Conservation (phyloP, 2,113 vertebrate species). For the Globicephala melas region DNA sequence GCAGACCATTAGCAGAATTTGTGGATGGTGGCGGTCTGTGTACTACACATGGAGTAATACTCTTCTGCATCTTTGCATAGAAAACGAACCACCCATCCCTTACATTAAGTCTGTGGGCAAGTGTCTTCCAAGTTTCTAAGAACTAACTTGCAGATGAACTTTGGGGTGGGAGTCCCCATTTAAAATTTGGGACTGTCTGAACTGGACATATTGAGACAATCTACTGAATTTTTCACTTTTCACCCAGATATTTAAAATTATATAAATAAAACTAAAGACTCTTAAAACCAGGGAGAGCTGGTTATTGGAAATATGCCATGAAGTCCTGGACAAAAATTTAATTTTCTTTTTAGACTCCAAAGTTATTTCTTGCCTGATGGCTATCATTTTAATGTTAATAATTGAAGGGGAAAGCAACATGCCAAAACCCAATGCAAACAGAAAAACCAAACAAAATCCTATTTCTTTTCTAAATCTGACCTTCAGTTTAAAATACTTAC, state of each 20-base stretch:
- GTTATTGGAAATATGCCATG: not conserved
- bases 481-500: constrained; percentile 9
- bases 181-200: not conserved
- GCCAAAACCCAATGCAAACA: not conserved
- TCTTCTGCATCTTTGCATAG: not conserved
- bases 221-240: not conserved
- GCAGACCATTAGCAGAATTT: not conserved
- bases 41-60: accelerated
- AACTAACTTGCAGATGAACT: constrained; percentile 9
- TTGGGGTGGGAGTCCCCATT: not conserved
- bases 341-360: constrained; percentile 4
- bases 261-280: not conserved
- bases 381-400: not conserved
- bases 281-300: not conserved
- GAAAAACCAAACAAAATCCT: not conserved
- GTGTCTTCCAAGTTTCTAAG: not conserved
- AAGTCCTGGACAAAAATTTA: not conserved
- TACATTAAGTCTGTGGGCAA: not conserved
- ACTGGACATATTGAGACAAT: not conserved
- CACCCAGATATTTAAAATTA: not conserved
- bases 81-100: not conserved
- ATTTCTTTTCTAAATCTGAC: not conserved
- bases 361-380: not conserved
- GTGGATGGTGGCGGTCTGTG: not conserved
- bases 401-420: not conserved